phyloP scores from a whole-genome alignment of 1,140 invertebrate species.

The Lanistes nyassanus region DNA sequence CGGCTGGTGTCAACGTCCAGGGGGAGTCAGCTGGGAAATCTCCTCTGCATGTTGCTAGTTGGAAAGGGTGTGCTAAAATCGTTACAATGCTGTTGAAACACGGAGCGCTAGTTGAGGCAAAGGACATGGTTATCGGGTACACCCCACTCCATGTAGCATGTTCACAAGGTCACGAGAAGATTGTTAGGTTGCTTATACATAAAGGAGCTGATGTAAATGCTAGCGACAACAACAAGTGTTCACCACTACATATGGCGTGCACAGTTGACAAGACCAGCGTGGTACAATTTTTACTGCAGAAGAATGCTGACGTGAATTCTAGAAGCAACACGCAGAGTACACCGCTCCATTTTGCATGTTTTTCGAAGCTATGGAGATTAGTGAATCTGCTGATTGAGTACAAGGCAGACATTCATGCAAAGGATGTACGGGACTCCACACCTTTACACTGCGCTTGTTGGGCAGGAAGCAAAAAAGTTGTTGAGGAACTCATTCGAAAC shows the following conservation, averaged over 20 bases:
- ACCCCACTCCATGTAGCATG: not conserved
- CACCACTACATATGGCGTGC: not conserved
- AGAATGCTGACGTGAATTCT: not conserved
- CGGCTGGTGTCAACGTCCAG: no score
- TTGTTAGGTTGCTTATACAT: not conserved
- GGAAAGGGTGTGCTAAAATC: not conserved
- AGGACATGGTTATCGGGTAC: not conserved
- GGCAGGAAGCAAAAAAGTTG: not conserved
- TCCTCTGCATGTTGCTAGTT: not conserved
- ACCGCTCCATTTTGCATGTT: not conserved
- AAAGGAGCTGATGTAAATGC: slow-evolving; percentile 8
- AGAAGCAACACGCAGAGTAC: not conserved
- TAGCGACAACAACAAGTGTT: not conserved
- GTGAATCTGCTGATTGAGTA: not conserved
- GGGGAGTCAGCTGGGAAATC: not conserved
- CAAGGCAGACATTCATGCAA: not conserved
- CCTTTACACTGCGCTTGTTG: not conserved
- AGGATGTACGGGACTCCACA: not conserved
- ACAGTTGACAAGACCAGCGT: not conserved
- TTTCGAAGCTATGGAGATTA: not conserved
- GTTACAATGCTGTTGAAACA: not conserved
- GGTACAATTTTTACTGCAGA: not conserved
- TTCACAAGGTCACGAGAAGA: not conserved
- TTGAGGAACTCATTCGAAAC: not conserved
- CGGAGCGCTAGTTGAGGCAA: not conserved